phyloP scores from a whole-genome alignment of 2,888 invertebrate genomes.

The Clusia tigrina region DNA sequence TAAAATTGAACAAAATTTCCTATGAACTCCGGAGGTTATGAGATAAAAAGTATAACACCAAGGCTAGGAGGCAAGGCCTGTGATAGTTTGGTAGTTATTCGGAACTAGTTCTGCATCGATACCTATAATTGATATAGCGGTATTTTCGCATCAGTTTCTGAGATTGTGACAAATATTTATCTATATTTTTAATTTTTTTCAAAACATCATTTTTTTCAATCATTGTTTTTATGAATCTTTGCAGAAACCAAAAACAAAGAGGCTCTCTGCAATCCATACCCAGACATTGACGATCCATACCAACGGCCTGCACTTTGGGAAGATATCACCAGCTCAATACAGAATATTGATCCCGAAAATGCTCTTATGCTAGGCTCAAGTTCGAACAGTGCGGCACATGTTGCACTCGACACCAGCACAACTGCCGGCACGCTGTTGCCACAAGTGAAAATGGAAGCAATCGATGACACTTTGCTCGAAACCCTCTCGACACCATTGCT shows the following conservation, averaged over 20 bases:
- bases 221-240: not conserved
- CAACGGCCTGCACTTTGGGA: slow-evolving; percentile 90
- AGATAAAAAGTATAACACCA: no score
- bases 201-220: not conserved
- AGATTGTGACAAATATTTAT: not conserved
- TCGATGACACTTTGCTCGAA: slow-evolving; percentile 71
- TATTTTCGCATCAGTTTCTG: not conserved
- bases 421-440: slow-evolving; percentile 44
- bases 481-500: slow-evolving; percentile 75
- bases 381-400: slow-evolving; percentile 49
- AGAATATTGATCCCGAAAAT: slow-evolving; percentile 89
- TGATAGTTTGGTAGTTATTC: not conserved
- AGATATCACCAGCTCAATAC: slow-evolving; percentile 89
- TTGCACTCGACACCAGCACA: slow-evolving; percentile 64
- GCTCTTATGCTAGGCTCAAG: slow-evolving; percentile 81
- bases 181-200: not conserved
- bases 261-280: slow-evolving; percentile 56
- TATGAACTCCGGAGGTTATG: no score
- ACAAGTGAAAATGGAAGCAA: slow-evolving; percentile 82
- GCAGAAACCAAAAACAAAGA: slow-evolving; percentile 64
- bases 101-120: not conserved
- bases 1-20: no score
- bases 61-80: not conserved
- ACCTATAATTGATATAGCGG: not conserved
- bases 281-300: slow-evolving; percentile 78